Base-by-base conservation (phyloP, 2,797 vertebrate genomes). In the Petrocephalus schoutedeni region DNA sequence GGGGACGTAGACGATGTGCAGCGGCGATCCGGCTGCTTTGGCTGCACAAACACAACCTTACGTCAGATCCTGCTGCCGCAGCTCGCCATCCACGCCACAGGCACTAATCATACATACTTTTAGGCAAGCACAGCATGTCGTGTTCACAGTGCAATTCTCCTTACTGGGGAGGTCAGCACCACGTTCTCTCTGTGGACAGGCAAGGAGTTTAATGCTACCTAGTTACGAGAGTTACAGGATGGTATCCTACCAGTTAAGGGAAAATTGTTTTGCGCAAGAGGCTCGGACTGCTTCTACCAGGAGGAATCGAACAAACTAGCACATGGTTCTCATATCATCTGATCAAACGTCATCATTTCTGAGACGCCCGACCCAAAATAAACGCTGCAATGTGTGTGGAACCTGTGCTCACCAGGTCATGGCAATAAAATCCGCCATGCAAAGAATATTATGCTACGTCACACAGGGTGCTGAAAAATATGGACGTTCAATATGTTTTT, bases 1-100 rank as follows among this genome's bases (percentile, higher is more conserved):
- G 0, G 98, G 98, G 85, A 99, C 98, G 0, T 99, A 99, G 0
- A 99, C 98, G 0, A 99, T 98, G 90, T 94, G 95, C 89, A 99
- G 95, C 49, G 97, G 96, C 21, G 97, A 93, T 85, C 90, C 94
- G 0, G 96, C 92, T 88, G 61, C 89, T 94, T 98, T 97, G 89
- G 95, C 98, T 99, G 94, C 58, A 92, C 88, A 71, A 88, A 89
- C 8, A 54, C 9, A 83, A 54, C 36, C 19, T 61, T 23, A 59
- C 21, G 9, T 83, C 64, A 71, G 28, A 51, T 21, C 77, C 77
- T 51, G 36, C 77, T 12, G 2, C 3, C 4, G 49, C 32, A n/a
- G 14, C 64, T 86, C 10, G 0, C 21, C 56, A 36, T 74, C 28
- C 53, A 28, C 21, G 56, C 54, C 51, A 8, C n/a, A 41, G 10